Base-by-base conservation (phyloP, 2,797 vertebrate species). In the Monodelphis domestica region DNA sequence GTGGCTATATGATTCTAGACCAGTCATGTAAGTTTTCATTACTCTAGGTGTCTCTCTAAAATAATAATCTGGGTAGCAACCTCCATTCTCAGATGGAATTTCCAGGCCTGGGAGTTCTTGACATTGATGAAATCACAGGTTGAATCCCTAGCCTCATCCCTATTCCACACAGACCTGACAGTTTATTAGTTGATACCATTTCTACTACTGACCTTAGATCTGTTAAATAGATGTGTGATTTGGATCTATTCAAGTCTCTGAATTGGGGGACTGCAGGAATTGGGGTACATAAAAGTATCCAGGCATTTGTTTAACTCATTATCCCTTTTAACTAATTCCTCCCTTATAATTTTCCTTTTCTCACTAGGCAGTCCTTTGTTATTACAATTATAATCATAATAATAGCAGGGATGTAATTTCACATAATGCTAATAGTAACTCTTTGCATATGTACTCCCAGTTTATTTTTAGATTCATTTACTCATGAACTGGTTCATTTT, bases 341-440 rank as follows among this genome's bases (percentile, higher is more conserved):
- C 98, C 97, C 97, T 98, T 87, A 93, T 93, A 94, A 93, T 95
- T 95, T 97, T 92, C 88, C 90, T 92, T 91, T 89, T 95, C 97
- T 96, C 95, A 93, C 94, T 93, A 88, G 93, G 95, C 93, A 96
- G 94, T 84, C 94, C 93, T 97, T 97, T 97, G 96, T 96, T 96
- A 97, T 97, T 95, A 97, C 94, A 95, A 96, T 94, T 95, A 96
- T 97, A 97, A 97, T 97, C 94, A 95, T 94, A 95, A 93, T 95
- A 96, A 95, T 97, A 96, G 95, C 89, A 1, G 97, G 96, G 78
- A 95, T 95, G 96, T 96, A 95, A 96, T 97, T 97, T 97, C 93
- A 92, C 96, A 92, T 95, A 96, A 93, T 95, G 92, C 92, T 95
- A 94, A 96, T 90, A 92, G 96, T 94, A 96, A 93, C 95, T 88